phyloP scores from a whole-genome alignment of 2,113 vertebrate species.

The Chascanopsetta lugubris region DNA sequence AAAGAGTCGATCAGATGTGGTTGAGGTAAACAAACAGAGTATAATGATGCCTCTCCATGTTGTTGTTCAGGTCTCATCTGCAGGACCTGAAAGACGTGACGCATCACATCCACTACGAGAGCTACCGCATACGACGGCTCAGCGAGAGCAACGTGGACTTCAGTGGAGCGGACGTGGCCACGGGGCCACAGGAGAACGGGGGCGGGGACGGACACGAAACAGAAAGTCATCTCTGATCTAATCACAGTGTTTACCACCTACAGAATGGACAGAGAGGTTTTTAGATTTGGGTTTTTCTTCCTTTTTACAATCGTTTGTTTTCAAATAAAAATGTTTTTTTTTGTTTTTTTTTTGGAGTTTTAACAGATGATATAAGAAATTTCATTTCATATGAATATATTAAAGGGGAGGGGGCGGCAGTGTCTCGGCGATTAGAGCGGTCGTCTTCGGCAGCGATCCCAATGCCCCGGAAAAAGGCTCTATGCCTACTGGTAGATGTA shows the following conservation, averaged over 20 bases:
- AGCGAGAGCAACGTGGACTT: constrained; percentile 83
- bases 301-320: no score
- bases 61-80: constrained; percentile 86
- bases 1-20: no score
- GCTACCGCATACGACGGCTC: constrained; percentile 87
- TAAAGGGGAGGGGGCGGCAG: no score
- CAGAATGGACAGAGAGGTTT: not conserved
- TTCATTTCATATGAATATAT: no score
- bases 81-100: constrained; percentile 98
- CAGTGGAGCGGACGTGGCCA: constrained; percentile 62
- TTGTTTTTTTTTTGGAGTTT: no score
- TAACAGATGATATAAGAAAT: no score
- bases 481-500: no score
- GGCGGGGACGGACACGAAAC: constrained; percentile 61
- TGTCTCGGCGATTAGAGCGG: no score
- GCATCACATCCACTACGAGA: constrained; percentile 94
- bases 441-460: no score
- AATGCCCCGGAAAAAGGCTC: no score
- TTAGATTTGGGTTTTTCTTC: not conserved
- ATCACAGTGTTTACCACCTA: constrained; percentile 16
- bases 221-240: constrained; percentile 75
- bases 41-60: not conserved
- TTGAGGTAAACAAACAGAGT: not conserved
- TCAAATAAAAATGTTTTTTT: no score
- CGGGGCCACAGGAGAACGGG: constrained; percentile 67